phyloP scores from a whole-genome alignment of 2,888 invertebrate species.

The Marasmarcha lunaedactyla region DNA sequence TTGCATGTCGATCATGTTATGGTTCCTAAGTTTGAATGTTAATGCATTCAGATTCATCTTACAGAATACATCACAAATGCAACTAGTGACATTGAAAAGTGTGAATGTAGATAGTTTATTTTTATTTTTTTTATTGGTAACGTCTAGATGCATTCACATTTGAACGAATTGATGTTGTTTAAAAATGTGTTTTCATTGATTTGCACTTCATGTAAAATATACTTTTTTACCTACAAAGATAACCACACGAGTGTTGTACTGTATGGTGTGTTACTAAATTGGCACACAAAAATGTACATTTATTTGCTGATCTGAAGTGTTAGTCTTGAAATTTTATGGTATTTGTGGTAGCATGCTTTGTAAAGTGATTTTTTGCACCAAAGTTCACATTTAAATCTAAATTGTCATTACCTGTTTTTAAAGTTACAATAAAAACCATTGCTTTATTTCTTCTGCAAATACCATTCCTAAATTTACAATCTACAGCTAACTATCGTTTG shows the following conservation, averaged over 20 bases:
- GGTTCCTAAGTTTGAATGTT: slow-evolving; percentile 42
- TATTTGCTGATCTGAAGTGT: slow-evolving; percentile 29
- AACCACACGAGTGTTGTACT: neutral
- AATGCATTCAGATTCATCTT: slow-evolving; percentile 18
- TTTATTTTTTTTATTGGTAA: neutral
- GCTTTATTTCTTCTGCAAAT: slow-evolving; percentile 20
- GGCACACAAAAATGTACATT: slow-evolving; percentile 16
- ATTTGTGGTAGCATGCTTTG: slow-evolving; percentile 50
- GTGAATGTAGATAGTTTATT: no score
- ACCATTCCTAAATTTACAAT: slow-evolving; percentile 13
- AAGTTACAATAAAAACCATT: no score
- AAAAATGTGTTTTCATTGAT: slow-evolving; percentile 23
- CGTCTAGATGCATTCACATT: slow-evolving; percentile 27
- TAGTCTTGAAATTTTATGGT: slow-evolving; percentile 28
- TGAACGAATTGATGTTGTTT: slow-evolving; percentile 38
- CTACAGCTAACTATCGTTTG: slow-evolving; percentile 2
- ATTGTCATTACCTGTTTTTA: slow-evolving; percentile 10
- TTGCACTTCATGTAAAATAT: slow-evolving; percentile 22
- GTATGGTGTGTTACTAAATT: neutral
- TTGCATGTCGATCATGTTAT: slow-evolving; percentile 12
- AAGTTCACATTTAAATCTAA: slow-evolving; percentile 10
- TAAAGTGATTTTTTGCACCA: no score
- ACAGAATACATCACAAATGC: no score
- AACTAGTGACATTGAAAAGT: no score
- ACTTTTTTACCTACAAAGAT: neutral